phyloP scores from a whole-genome alignment of 2,888 invertebrate genomes.

The Diaperis boleti region DNA sequence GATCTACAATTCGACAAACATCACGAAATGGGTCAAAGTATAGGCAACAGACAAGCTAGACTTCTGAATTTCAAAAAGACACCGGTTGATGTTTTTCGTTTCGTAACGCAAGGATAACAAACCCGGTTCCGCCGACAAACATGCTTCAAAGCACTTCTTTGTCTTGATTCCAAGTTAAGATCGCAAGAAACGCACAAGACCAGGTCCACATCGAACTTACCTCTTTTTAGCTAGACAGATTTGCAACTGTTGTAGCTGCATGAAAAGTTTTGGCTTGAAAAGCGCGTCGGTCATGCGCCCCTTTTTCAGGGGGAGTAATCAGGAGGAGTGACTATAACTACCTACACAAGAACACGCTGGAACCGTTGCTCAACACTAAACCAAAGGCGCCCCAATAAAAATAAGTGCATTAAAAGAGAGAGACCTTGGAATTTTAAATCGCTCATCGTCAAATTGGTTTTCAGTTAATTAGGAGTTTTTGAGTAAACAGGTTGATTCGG shows the following conservation, averaged over 20 bases:
- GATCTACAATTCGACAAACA: slow-evolving; percentile 3
- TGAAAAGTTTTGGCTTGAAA: slow-evolving; percentile 51
- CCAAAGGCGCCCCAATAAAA: slow-evolving; percentile 26
- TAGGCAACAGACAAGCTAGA: not conserved
- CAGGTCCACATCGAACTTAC: slow-evolving; percentile 49
- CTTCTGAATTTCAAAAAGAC: not conserved
- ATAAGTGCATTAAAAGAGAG: slow-evolving; percentile 22
- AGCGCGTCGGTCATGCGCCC: slow-evolving; percentile 52
- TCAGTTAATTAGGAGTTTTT: slow-evolving; percentile 1
- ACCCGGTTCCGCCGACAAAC: not conserved
- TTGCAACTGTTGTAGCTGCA: slow-evolving; percentile 53
- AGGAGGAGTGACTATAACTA: slow-evolving; percentile 54
- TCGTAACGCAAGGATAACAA: not conserved
- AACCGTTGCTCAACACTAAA: slow-evolving; percentile 28
- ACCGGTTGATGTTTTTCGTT: not conserved
- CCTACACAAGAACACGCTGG: slow-evolving; percentile 46
- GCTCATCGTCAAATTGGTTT: slow-evolving; percentile 13
- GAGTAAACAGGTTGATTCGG: not conserved
- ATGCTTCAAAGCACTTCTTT: not conserved
- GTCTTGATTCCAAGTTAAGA: not conserved
- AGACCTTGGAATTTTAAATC: slow-evolving; percentile 12
- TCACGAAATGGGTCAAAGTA: not conserved
- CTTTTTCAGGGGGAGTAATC: slow-evolving; percentile 51
- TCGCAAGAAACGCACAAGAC: not conserved
- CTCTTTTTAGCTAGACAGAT: slow-evolving; percentile 51